Percentiles rank a stretch among this genome's conserved stretches.
Conservation (phyloP, 2,797 vertebrate species). For the Fistularia tabacaria region DNA sequence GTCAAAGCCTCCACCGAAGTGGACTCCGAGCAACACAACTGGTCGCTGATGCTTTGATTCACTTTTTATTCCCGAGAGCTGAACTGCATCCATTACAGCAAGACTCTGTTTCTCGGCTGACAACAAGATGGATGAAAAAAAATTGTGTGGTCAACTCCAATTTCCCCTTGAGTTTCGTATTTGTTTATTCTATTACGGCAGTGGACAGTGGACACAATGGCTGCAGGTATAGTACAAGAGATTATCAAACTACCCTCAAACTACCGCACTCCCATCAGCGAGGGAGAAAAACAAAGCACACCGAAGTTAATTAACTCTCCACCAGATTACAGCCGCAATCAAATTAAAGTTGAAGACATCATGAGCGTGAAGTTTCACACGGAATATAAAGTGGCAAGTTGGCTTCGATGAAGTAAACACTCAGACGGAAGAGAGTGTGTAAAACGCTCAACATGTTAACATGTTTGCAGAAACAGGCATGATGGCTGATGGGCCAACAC, state of each 20-base stretch:
- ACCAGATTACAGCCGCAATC: constrained; percentile 71
- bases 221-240: constrained; percentile 34
- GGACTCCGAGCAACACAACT: no score
- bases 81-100: no score
- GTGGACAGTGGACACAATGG: constrained; percentile 27
- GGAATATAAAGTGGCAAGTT: constrained; percentile 57
- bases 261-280: constrained; percentile 40
- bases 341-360: constrained; percentile 73
- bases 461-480: constrained; percentile 17
- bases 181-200: constrained; percentile 14
- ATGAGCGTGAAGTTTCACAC: constrained; percentile 56
- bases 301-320: constrained; percentile 75
- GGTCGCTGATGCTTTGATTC: no score
- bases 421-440: constrained; percentile 31
- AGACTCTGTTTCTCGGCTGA: no score
- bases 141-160: constrained; percentile 25
- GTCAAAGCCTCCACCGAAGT: not conserved
- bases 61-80: no score
- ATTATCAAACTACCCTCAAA: constrained; percentile 38
- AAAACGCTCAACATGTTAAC: constrained; percentile 27
- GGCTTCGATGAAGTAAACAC: constrained; percentile 42
- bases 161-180: constrained; percentile 17
- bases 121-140: not conserved
- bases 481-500: not conserved
- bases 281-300: constrained; percentile 58